Evolutionary conservation across 2,797 vertebrate genomes (phyloP).

Genomic region (Varecia variegata): DNA sequence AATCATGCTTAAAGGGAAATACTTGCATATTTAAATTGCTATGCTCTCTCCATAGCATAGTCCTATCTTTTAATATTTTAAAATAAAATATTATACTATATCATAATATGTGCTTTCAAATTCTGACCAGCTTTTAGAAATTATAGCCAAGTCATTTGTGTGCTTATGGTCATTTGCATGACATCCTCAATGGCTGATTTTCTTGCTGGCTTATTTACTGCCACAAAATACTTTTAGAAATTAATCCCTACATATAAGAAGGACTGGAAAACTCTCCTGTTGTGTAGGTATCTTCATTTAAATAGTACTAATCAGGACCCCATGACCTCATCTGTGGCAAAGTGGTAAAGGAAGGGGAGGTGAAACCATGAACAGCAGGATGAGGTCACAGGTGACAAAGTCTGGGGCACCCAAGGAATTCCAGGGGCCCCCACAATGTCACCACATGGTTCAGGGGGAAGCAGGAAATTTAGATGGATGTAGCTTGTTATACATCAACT

Average conservation of each 20-base stretch:
- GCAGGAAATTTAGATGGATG: neutral
- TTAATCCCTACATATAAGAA: neutral
- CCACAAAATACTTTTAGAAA: neutral
- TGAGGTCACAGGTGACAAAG: neutral
- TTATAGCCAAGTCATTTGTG: neutral
- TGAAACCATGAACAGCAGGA: neutral
- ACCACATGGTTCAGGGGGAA: neutral
- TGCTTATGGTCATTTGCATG: neutral
- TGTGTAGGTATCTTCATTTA: neutral
- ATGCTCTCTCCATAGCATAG: neutral
- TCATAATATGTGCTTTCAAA: neutral
- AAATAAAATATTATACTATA: neutral
- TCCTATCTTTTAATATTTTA: constrained; percentile 28
- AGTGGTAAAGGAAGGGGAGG: neutral
- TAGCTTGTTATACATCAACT: neutral
- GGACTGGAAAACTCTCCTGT: neutral
- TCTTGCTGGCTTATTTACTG: neutral
- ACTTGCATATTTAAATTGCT: constrained; percentile 19
- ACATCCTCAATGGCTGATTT: neutral
- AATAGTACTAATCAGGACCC: neutral
- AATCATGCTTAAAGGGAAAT: constrained; percentile 37
- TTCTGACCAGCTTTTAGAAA: constrained; percentile 37
- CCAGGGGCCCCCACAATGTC: neutral
- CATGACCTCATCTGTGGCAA: neutral
- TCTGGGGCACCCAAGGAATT: neutral